A percentile compares a stretch with the other conserved stretches of the same genome.
Evolutionary conservation across 2,888 invertebrate species (phyloP).

Genomic region (Thysanoteuthis rhombus): DNA sequence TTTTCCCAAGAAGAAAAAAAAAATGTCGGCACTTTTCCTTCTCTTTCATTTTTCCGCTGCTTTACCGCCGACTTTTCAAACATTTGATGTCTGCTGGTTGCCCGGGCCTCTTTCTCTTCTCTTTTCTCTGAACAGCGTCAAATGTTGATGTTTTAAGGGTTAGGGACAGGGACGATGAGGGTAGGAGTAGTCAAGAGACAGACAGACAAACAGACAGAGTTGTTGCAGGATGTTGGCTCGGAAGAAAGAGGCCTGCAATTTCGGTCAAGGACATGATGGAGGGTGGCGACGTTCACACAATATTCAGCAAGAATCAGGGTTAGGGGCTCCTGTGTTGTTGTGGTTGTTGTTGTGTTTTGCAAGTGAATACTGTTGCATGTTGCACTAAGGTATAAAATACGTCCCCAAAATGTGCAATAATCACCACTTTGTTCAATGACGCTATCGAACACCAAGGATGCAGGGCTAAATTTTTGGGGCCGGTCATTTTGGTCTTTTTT

Average conservation of each 20-base stretch:
- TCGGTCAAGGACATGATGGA: neutral
- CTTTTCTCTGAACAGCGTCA: neutral
- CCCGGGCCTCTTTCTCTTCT: neutral
- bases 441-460: too few relatives aligned
- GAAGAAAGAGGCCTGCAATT: neutral
- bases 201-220: conserved; percentile 22
- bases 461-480: too few relatives aligned
- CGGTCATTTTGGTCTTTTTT: too few relatives aligned
- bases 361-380: neutral
- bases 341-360: neutral
- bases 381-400: too few relatives aligned
- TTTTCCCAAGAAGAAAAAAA: neutral
- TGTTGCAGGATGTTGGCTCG: neutral
- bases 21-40: too few relatives aligned
- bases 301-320: neutral
- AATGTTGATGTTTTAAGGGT: neutral
- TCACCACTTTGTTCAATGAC: too few relatives aligned
- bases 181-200: conserved; percentile 20
- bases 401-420: too few relatives aligned
- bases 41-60: neutral
- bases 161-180: too few relatives aligned
- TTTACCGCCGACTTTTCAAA: neutral
- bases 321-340: neutral
- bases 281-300: neutral
- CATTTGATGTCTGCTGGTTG: neutral